A percentile compares a stretch with the other conserved stretches of the same genome.
These are phyloP conservation scores for Thomomys bottae DNA, from an alignment of 2,113 vertebrate species.

Conservation along the genomic window DNA sequence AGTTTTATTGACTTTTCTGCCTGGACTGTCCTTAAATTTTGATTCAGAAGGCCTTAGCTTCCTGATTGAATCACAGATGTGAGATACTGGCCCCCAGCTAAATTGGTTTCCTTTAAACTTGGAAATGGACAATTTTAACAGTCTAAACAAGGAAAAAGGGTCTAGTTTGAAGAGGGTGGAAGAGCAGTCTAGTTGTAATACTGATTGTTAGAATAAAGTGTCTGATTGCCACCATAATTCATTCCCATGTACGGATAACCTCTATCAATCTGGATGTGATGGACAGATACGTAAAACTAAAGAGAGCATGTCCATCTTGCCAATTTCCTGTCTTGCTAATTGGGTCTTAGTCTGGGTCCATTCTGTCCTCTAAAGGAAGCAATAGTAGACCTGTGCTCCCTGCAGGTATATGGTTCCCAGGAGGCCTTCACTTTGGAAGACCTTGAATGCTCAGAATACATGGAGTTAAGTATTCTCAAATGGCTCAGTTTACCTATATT, in stretches of 20 bases:
- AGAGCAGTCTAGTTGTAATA: not conserved
- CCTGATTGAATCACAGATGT: too few species aligned
- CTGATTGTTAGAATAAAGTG: fast-evolving
- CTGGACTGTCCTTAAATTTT: too few species aligned
- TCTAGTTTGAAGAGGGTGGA: not conserved
- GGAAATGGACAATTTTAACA: not conserved
- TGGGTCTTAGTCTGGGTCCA: not conserved
- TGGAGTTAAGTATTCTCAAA: too few species aligned
- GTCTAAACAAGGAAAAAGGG: not conserved
- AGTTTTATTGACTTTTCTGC: too few species aligned
- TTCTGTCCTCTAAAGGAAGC: not conserved
- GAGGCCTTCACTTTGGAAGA: too few species aligned
- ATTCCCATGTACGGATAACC: not conserved
- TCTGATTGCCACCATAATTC: not conserved
- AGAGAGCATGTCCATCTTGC: not conserved
- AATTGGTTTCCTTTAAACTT: slow-evolving; percentile 6
- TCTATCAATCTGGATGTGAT: not conserved
- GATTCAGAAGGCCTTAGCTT: too few species aligned
- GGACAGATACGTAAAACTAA: not conserved
- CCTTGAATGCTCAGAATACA: too few species aligned
- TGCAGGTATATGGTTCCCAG: too few species aligned
- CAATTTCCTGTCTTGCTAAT: not conserved
- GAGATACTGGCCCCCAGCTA: too few species aligned
- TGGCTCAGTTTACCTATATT: too few species aligned
- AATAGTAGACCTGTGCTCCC: too few species aligned